A percentile compares a stretch with the other conserved stretches of the same genome.
phyloP scores from a whole-genome alignment of 2,888 invertebrate species.

The Anoplius nigerrimus region DNA sequence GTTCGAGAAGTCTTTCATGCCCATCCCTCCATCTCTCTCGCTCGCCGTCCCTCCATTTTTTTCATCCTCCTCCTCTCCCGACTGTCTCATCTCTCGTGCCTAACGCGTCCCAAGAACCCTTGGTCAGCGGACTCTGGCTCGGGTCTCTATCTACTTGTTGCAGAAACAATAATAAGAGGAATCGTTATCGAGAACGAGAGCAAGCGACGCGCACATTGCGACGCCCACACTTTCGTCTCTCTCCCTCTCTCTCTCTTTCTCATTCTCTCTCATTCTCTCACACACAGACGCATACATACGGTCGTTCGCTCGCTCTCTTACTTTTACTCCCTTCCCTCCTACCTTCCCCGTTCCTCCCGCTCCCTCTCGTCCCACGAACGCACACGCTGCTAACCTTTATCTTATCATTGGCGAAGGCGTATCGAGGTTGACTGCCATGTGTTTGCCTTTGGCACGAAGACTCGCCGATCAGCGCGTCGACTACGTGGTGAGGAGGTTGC shows the following conservation, averaged over 20 bases:
- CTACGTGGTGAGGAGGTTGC: conserved; percentile 28
- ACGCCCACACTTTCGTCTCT: conserved; percentile 38
- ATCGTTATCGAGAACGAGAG: conserved; percentile 24
- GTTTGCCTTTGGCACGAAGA: conserved; percentile 51
- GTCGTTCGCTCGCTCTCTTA: too few species aligned
- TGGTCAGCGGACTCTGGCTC: background rate
- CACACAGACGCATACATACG: background rate
- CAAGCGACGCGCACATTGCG: conserved; percentile 34
- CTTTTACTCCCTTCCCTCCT: too few species aligned
- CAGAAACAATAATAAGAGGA: conserved; percentile 10
- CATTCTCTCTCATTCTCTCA: conserved; percentile 8
- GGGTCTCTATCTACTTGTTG: too few species aligned
- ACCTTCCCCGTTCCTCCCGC: conserved; percentile 2
- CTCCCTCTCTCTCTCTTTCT: conserved; percentile 5
- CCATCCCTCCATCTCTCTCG: conserved; percentile 8
- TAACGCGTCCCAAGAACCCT: background rate
- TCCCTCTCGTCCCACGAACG: conserved; percentile 14
- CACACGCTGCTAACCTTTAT: conserved; percentile 58
- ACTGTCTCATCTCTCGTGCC: background rate
- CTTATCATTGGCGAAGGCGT: conserved; percentile 66
- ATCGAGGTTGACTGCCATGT: conserved; percentile 61
- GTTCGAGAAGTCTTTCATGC: conserved; percentile 25
- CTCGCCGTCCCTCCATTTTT: too few species aligned
- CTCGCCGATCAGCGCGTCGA: conserved; percentile 29
- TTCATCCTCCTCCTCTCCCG: background rate